Conservation (phyloP, 2,888 invertebrate genomes). For the Troilus luridus region DNA sequence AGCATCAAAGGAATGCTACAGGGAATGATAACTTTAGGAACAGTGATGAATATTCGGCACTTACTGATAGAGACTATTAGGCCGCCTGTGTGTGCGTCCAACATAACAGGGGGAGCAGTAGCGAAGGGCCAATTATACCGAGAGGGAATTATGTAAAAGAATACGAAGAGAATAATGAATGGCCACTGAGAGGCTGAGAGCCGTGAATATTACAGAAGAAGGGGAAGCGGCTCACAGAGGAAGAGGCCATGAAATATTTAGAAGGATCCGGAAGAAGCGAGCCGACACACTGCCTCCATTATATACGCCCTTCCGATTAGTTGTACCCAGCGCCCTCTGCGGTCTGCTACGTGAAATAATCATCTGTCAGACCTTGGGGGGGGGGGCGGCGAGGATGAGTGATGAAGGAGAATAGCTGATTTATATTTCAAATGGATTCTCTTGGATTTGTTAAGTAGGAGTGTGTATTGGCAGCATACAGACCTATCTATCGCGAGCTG, state of each 20-base stretch:
- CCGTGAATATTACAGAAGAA: constrained; percentile 39
- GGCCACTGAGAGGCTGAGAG: constrained; percentile 36
- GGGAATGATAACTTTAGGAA: background rate
- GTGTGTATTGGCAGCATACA: background rate
- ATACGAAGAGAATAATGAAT: constrained; percentile 37
- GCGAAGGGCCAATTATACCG: background rate
- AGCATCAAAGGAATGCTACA: background rate
- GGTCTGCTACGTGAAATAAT: constrained; percentile 23
- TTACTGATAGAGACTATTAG: background rate
- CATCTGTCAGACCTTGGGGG: background rate
- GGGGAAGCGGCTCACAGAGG: background rate
- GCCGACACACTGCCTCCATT: constrained; percentile 38
- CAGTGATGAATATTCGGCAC: background rate
- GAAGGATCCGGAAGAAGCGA: background rate
- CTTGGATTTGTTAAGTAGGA: background rate
- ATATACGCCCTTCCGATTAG: constrained; percentile 31
- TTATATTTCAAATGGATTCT: background rate
- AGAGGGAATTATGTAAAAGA: constrained; percentile 17
- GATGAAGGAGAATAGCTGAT: background rate
- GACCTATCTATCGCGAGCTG: no score
- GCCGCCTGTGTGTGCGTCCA: background rate
- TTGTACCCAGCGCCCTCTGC: background rate
- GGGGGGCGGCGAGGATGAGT: background rate
- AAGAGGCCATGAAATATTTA: constrained; percentile 14
- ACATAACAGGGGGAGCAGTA: background rate